phyloP scores from a whole-genome alignment of 1,140 invertebrate species.

The Drosophila bocqueti region DNA sequence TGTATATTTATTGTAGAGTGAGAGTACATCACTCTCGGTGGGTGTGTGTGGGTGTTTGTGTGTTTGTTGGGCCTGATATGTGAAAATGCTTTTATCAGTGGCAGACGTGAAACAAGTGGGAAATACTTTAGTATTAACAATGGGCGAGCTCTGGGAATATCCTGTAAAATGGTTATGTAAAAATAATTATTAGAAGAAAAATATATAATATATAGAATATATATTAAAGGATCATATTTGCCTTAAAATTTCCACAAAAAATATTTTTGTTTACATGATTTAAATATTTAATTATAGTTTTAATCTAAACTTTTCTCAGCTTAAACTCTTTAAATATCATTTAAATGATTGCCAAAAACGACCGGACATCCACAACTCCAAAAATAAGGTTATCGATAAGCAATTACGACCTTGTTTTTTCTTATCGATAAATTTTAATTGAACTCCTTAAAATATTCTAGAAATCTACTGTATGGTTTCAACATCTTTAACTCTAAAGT shows the following conservation, averaged over 20 bases:
- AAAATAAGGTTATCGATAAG: not conserved
- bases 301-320: no score
- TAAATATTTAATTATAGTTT: no score
- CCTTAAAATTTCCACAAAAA: not conserved
- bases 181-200: not conserved
- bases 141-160: constrained; percentile 8
- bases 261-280: not conserved
- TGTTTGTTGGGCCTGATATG: constrained; percentile 52
- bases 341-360: not conserved
- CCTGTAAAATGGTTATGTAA: constrained; percentile 14
- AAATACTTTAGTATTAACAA: constrained; percentile 28
- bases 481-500: no score
- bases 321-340: no score
- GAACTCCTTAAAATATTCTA: not conserved
- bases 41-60: constrained; percentile 24
- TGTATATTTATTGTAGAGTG: constrained; percentile 38
- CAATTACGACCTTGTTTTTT: not conserved
- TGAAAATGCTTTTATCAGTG: constrained; percentile 78
- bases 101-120: constrained; percentile 66
- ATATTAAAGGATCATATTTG: not conserved
- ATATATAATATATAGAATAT: no score
- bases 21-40: constrained; percentile 40
- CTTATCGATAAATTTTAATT: not conserved
- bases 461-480: not conserved
- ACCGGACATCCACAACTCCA: accelerated